phyloP scores from a whole-genome alignment of 2,888 invertebrate genomes.

The Ophonus ardosiacus region DNA sequence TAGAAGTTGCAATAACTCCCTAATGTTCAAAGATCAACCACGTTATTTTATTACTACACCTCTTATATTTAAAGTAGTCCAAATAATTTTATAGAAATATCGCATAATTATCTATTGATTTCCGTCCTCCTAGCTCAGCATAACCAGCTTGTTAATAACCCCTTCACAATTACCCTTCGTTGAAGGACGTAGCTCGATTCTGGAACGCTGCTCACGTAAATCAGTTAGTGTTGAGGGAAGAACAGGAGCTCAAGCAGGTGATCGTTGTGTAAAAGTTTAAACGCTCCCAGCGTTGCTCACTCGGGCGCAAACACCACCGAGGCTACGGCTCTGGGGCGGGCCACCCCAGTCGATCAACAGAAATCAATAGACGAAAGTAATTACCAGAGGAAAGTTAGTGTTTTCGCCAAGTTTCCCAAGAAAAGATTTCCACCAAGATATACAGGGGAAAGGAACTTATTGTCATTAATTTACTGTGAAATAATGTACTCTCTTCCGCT shows the following conservation, averaged over 20 bases:
- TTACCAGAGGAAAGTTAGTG: background rate
- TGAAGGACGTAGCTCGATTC: background rate
- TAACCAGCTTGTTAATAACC: slow-evolving; percentile 1
- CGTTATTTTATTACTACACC: too few species aligned
- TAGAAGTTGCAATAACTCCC: too few species aligned
- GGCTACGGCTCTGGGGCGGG: background rate
- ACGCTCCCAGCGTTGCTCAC: slow-evolving; percentile 17
- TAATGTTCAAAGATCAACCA: too few species aligned
- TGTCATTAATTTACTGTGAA: background rate
- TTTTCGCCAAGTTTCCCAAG: background rate
- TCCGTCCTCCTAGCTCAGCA: background rate
- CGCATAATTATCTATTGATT: too few species aligned
- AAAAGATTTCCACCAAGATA: background rate
- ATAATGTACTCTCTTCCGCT: too few species aligned
- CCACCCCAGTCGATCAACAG: slow-evolving; percentile 38
- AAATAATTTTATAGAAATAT: too few species aligned
- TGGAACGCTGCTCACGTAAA: slow-evolving; percentile 12
- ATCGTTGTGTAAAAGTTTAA: slow-evolving; percentile 55
- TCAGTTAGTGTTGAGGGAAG: slow-evolving; percentile 42
- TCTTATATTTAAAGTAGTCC: too few species aligned
- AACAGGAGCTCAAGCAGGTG: slow-evolving; percentile 37
- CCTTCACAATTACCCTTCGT: slow-evolving; percentile 7
- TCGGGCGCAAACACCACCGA: slow-evolving; percentile 20
- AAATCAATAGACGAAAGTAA: slow-evolving; percentile 54
- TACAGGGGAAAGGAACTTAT: background rate